phyloP scores from a whole-genome alignment of 2,113 vertebrate species.

The Paramormyrops kingsleyae region DNA sequence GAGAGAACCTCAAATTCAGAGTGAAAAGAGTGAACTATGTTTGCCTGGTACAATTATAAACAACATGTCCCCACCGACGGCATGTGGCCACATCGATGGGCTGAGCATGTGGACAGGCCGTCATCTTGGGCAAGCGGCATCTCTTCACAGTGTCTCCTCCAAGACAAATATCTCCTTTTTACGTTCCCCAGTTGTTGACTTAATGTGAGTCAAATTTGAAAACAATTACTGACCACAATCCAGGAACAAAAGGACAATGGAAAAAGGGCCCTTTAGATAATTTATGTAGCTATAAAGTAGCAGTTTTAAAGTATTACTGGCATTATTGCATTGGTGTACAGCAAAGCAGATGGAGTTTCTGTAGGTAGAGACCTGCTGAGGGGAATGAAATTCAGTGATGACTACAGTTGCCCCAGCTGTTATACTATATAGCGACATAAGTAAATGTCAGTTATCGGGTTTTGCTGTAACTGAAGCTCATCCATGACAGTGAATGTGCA shows the following conservation, averaged over 20 bases:
- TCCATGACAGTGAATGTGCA: neutral
- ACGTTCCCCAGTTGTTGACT: constrained; percentile 29
- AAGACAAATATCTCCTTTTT: constrained; percentile 3
- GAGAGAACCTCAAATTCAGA: neutral
- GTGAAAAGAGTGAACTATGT: neutral
- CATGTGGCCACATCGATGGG: neutral
- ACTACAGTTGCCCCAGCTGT: neutral
- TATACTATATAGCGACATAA: neutral
- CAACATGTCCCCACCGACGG: neutral
- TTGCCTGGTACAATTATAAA: neutral
- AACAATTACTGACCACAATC: constrained; percentile 33
- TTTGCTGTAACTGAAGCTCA: neutral
- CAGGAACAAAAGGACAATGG: constrained; percentile 43
- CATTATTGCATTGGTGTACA: constrained; percentile 17
- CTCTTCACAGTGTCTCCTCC: neutral
- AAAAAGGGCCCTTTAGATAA: constrained; percentile 2
- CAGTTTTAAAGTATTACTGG: constrained; percentile 34
- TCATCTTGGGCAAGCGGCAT: neutral
- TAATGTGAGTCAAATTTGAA: constrained; percentile 29
- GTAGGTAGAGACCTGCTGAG: neutral
- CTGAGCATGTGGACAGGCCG: neutral
- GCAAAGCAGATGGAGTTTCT: neutral
- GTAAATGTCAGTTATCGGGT: neutral
- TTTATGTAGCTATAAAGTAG: constrained; percentile 35
- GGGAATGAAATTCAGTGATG: neutral